Percentiles rank a stretch among this genome's conserved stretches.
Evolutionary conservation across 2,797 vertebrate genomes (phyloP).

Genomic region (Valencia hispanica): DNA sequence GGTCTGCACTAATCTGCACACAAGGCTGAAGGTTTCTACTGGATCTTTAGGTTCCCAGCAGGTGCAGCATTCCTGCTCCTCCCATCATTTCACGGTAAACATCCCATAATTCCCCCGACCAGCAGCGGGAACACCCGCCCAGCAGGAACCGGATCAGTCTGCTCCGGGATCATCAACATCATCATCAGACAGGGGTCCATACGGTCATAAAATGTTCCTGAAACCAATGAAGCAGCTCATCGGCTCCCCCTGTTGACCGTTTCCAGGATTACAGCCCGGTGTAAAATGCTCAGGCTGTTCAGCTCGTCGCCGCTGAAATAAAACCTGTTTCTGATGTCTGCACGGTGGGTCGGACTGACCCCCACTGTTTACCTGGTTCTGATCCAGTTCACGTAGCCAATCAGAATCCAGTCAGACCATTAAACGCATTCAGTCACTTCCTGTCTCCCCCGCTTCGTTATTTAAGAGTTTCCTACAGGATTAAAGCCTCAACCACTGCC

Average conservation of each 20-base stretch:
- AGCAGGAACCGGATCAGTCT: neutral
- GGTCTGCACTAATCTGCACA: slow-evolving; percentile 3
- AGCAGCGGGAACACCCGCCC: neutral
- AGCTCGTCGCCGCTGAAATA: neutral
- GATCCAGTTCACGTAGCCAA: neutral
- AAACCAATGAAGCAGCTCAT: neutral
- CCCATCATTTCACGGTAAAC: neutral
- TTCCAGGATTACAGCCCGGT: neutral
- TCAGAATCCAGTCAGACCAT: neutral
- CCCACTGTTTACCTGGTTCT: neutral
- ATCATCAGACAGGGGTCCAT: neutral
- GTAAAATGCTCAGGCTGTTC: no score
- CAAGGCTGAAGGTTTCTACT: slow-evolving; percentile 6
- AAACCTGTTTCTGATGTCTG: neutral
- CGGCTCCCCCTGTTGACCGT: neutral
- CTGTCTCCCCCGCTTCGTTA: neutral
- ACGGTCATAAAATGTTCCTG: neutral
- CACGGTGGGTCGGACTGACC: neutral
- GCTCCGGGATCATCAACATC: no score
- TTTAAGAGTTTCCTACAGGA: neutral
- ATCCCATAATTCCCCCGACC: neutral
- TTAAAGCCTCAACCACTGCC: neutral
- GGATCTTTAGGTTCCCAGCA: neutral
- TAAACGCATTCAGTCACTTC: slow-evolving; percentile 1
- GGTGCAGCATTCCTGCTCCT: neutral